Percentiles rank a stretch among this genome's conserved stretches.
These are phyloP conservation scores for Chiridota heheva DNA, from an alignment of 35 echinoderm and acorn worm genomes.

Conservation along the genomic window DNA sequence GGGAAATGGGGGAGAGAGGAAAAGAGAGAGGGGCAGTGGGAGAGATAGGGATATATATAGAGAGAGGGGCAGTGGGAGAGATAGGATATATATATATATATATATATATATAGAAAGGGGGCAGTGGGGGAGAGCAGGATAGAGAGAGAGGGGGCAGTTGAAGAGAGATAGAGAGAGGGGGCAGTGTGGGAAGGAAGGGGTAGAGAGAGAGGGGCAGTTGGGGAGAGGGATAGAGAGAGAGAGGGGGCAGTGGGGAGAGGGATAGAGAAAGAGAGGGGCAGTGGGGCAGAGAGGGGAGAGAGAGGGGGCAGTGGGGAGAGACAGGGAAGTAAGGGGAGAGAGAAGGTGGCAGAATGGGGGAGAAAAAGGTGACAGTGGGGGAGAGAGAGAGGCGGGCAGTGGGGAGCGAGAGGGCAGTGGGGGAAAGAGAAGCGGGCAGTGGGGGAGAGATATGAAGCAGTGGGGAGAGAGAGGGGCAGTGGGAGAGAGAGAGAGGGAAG, in stretches of 20 bases:
- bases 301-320: no score
- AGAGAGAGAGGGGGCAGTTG: neutral
- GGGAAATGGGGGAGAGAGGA: constrained; percentile 1
- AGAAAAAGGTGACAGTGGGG: no score
- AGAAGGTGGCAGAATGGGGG: no score
- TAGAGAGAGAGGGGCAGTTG: neutral
- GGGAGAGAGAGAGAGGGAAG: no score
- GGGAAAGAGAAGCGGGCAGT: no score
- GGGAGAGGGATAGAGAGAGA: neutral
- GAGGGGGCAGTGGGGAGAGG: neutral
- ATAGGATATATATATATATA: neutral
- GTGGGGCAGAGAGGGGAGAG: neutral
- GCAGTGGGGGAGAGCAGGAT: neutral
- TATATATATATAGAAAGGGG: no score
- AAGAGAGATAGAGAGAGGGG: neutral
- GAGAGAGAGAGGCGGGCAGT: no score
- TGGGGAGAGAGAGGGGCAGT: no score
- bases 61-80: neutral
- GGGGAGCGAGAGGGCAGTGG: no score
- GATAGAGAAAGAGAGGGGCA: neutral
- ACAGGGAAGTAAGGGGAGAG: no score
- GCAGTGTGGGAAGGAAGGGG: neutral
- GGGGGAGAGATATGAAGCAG: no score
- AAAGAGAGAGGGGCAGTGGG: neutral
- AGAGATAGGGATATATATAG: neutral